Percentiles rank a stretch among this genome's conserved stretches.
These are phyloP conservation scores for Athalia rosae DNA, from an alignment of 2,888 invertebrate species.

Conservation along the genomic window DNA sequence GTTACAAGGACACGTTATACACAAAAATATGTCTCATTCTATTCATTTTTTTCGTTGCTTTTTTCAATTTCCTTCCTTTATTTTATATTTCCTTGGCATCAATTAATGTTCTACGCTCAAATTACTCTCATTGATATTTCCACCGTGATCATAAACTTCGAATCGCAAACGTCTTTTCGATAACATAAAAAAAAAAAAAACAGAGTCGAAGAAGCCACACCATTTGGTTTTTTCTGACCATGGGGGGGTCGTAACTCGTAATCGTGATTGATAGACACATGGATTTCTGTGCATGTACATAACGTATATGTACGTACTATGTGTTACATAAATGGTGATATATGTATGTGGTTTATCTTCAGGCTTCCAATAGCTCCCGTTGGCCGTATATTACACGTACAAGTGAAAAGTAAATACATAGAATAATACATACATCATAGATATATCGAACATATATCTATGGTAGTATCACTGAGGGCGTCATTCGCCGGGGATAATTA, in stretches of 20 bases:
- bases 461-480: constrained; percentile 41
- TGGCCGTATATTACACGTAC: too few species aligned
- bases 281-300: neutral
- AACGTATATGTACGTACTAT: too few species aligned
- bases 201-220: neutral
- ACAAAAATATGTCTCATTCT: too few species aligned
- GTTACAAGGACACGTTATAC: neutral
- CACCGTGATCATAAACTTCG: too few species aligned
- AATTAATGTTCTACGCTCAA: too few species aligned
- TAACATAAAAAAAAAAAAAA: neutral
- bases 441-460: too few species aligned
- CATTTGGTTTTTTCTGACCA: constrained; percentile 4
- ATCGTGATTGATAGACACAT: constrained; percentile 45
- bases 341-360: neutral
- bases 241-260: constrained; percentile 44
- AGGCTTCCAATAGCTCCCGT: too few species aligned
- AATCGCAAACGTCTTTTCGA: too few species aligned
- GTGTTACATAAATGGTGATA: constrained; percentile 25
- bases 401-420: constrained; percentile 33
- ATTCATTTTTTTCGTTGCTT: neutral
- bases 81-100: neutral
- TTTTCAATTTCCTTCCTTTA: neutral
- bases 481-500: neutral
- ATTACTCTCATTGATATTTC: too few species aligned
- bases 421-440: constrained; percentile 27